Percentiles rank a stretch among this genome's conserved stretches.
phyloP scores from a whole-genome alignment of 2,888 invertebrate genomes.

The Pterostichus madidus region DNA sequence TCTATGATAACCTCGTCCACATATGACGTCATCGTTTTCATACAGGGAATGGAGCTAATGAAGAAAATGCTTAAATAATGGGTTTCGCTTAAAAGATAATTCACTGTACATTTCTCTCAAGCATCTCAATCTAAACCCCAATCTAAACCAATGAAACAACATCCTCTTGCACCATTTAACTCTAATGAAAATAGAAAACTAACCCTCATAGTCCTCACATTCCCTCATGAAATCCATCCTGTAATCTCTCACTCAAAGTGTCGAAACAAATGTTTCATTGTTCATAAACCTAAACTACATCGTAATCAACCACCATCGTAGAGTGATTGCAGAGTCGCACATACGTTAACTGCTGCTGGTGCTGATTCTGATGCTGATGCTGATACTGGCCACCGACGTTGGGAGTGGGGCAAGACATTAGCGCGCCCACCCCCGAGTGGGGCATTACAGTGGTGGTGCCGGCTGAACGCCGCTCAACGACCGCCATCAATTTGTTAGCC shows the following conservation, averaged over 20 bases:
- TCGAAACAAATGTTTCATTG: slow-evolving; percentile 33
- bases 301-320: neutral
- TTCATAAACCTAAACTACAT: slow-evolving; percentile 14
- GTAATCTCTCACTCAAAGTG: slow-evolving; percentile 1
- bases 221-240: slow-evolving; percentile 1
- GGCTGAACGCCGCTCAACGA: slow-evolving; percentile 23
- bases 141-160: slow-evolving; percentile 9
- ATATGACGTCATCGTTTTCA: too few species aligned
- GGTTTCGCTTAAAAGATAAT: too few species aligned
- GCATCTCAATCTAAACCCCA: slow-evolving; percentile 11
- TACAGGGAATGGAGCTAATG: too few species aligned
- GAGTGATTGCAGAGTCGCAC: neutral
- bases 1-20: too few species aligned
- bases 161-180: slow-evolving; percentile 33
- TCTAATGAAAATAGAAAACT: slow-evolving; percentile 46
- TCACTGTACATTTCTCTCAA: neutral
- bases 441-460: slow-evolving; percentile 1
- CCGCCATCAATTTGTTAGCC: slow-evolving; percentile 40
- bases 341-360: slow-evolving; percentile 6
- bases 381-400: neutral
- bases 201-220: slow-evolving; percentile 16
- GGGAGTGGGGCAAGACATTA: slow-evolving; percentile 1
- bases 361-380: neutral
- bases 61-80: neutral
- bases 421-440: neutral